phyloP scores from a whole-genome alignment of 2,113 vertebrate genomes.

The Tetraodon nigroviridis region DNA sequence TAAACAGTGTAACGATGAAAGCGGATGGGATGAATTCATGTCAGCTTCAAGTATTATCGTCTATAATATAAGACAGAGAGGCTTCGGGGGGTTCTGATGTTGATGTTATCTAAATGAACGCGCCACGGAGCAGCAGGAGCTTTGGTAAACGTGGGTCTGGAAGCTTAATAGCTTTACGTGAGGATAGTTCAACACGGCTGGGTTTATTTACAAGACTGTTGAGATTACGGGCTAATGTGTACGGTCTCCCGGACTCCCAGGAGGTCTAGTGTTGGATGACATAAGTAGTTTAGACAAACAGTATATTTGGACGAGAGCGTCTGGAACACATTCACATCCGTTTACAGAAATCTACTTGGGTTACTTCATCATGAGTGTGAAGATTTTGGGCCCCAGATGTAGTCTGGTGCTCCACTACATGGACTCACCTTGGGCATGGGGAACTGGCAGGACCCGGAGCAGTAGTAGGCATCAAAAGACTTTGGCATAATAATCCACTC shows the following conservation, averaged over 20 bases:
- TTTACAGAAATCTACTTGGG: neutral
- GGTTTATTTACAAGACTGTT: neutral
- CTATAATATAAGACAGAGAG: slow-evolving; percentile 25
- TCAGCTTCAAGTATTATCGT: slow-evolving; percentile 9
- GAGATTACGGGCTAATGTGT: neutral
- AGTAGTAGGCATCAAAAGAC: slow-evolving; percentile 94
- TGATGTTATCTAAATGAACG: slow-evolving; percentile 4
- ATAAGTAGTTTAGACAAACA: neutral
- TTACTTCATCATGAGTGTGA: too few relatives aligned
- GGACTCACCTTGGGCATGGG: slow-evolving; percentile 93
- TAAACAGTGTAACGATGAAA: slow-evolving; percentile 16
- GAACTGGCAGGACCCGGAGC: slow-evolving; percentile 95
- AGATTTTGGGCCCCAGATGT: neutral
- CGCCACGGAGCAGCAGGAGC: slow-evolving; percentile 9
- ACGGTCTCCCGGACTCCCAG: neutral
- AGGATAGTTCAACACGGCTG: neutral
- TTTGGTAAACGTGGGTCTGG: neutral
- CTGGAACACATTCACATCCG: neutral
- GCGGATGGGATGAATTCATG: slow-evolving; percentile 5
- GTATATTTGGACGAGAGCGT: neutral
- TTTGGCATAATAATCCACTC: slow-evolving; percentile 99
- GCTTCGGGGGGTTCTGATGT: slow-evolving; percentile 12
- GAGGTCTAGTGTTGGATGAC: neutral
- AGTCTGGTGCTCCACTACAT: neutral
- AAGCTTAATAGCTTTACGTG: neutral